Conservation (phyloP, 2,888 invertebrate species). For the Phortica magna region DNA sequence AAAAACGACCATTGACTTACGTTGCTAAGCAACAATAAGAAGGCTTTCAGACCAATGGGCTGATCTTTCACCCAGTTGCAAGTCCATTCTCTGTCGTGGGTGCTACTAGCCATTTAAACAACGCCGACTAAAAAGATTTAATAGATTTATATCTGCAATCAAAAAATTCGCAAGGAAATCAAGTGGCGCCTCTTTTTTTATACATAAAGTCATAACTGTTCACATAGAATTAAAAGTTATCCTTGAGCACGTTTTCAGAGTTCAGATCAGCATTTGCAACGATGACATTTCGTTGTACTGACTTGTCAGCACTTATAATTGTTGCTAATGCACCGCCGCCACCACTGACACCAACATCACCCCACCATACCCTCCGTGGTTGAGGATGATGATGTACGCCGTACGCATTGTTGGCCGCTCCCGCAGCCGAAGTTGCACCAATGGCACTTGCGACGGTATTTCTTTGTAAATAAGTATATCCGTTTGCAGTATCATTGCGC, state of each 20-base stretch:
- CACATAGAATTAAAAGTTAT: slow-evolving; percentile 92
- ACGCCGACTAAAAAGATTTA: too few relatives aligned
- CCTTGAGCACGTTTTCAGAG: slow-evolving; percentile 91
- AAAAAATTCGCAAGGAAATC: too few relatives aligned
- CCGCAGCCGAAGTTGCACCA: slow-evolving; percentile 54
- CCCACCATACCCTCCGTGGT: neutral
- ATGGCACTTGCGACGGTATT: slow-evolving; percentile 51
- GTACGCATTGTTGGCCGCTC: slow-evolving; percentile 49
- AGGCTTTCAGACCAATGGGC: slow-evolving; percentile 81
- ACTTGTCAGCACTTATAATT: slow-evolving; percentile 60
- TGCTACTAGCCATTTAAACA: too few relatives aligned
- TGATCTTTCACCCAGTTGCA: slow-evolving; percentile 85
- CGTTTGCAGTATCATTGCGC: slow-evolving; percentile 81
- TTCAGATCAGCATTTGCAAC: slow-evolving; percentile 82
- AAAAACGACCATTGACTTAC: slow-evolving; percentile 81
- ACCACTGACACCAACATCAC: slow-evolving; percentile 40
- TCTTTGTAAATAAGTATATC: slow-evolving; percentile 78
- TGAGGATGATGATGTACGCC: slow-evolving; percentile 50
- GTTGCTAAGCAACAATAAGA: slow-evolving; percentile 78
- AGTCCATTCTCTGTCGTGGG: too few relatives aligned
- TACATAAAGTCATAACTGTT: slow-evolving; percentile 96
- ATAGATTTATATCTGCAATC: too few relatives aligned
- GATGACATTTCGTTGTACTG: slow-evolving; percentile 68
- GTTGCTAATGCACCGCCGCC: slow-evolving; percentile 53
- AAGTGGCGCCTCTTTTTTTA: slow-evolving; percentile 99